Conservation (phyloP, 53 echinoderm and acorn worm species). For the Henricia sp. region DNA sequence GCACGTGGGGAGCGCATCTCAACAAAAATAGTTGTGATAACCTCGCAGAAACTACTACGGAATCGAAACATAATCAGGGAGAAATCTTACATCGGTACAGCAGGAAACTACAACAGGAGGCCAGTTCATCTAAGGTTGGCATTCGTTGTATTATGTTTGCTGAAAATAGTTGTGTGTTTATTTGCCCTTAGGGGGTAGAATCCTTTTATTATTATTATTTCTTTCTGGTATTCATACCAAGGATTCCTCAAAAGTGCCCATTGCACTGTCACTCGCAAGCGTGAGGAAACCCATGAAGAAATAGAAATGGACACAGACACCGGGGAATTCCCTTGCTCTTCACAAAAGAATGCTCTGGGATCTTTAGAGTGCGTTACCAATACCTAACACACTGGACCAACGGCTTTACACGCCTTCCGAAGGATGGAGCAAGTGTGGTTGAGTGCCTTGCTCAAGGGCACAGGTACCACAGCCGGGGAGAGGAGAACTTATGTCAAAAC, state of each 20-base stretch:
- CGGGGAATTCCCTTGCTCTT: not conserved
- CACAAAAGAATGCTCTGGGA: too few relatives aligned
- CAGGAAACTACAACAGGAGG: conserved; percentile 43
- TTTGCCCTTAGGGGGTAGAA: not conserved
- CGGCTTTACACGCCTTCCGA: too few relatives aligned
- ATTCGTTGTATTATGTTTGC: not conserved
- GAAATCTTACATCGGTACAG: conserved; percentile 47
- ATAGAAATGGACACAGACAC: not conserved
- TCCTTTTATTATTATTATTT: not conserved
- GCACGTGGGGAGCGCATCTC: conserved; percentile 88
- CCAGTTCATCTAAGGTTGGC: conserved; percentile 37
- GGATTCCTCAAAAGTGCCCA: too few relatives aligned
- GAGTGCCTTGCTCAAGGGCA: too few relatives aligned
- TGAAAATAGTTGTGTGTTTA: not conserved
- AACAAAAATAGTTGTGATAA: conserved; percentile 57
- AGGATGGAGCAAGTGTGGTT: too few relatives aligned
- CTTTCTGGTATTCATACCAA: too few relatives aligned
- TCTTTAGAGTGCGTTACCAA: too few relatives aligned
- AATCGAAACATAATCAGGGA: conserved; percentile 23
- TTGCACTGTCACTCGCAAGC: too few relatives aligned
- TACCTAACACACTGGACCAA: too few relatives aligned
- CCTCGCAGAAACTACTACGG: conserved; percentile 45
- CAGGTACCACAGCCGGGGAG: too few relatives aligned
- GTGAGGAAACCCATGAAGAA: too few relatives aligned
- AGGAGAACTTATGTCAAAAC: too few relatives aligned